Evolutionary conservation across 2,797 vertebrate genomes (phyloP), one percentile per base, ranked within the genome.

Genomic region (Pseudochaenichthys georgianus): DNA sequence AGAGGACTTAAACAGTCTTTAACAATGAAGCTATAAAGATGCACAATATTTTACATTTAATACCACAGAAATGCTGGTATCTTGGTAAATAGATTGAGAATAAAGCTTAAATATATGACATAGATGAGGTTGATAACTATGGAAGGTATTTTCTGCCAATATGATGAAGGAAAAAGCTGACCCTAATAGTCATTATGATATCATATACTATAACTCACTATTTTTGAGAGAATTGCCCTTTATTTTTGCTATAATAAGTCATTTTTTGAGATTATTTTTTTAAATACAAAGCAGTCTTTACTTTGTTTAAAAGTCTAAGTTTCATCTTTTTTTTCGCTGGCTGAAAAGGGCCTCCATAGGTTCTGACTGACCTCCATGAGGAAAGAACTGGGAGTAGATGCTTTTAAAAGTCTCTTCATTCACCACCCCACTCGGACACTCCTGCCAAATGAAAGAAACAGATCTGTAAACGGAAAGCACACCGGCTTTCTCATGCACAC

Each of bases 331-430:
- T 38, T 38, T 38, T 2, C 34, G 4, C 2, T 38, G 34, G 34
- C 34, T 7, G 34, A 38, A 1, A 38, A 9, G 34, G 34, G 34
- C 34, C 34, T 38, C 7, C 34, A 38, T 9, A 38, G 34, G 34
- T 2, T 38, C 5, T 15, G 19, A 88, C 97, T 96, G 83, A 99
- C 98, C 98, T 95, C 98, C 98, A 84, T 98, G 97, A 45, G 98
- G 98, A 88, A 99, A 99, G 94, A 99, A 99, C 91, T 98, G 96
- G 31, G 98, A 96, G 88, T 99, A 99, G 83, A 99, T 99, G 87
- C 93, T 95, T 92, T 99, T 98, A 90, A 99, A 99, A 42, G 96
- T 97, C 57, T 99, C 97, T 85, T 99, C 98, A 0, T 97, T 96
- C 90, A 99, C 98, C 21, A 96, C 94, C 59, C 98, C 98, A 0